phyloP scores from a whole-genome alignment of 2,888 invertebrate species.

The Ditula angustiorana region DNA sequence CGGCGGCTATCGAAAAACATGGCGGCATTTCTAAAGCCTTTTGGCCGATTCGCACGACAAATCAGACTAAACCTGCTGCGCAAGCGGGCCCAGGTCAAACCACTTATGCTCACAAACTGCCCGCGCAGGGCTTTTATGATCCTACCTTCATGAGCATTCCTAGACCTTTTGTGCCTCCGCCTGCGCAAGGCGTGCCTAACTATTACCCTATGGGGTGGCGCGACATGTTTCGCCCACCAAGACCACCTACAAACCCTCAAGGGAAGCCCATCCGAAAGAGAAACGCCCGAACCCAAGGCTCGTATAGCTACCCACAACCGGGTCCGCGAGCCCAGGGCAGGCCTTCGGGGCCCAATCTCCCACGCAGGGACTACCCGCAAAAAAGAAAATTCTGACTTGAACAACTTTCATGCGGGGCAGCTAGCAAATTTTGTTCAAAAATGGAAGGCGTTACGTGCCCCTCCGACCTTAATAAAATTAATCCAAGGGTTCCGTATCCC shows the following conservation, averaged over 20 bases:
- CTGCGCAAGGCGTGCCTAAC: constrained; percentile 10
- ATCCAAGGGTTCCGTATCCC: neutral
- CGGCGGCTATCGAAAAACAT: neutral
- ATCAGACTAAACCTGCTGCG: constrained; percentile 30
- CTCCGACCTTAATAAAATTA: neutral
- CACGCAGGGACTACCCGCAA: constrained; percentile 8
- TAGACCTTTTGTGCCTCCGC: too few relatives aligned
- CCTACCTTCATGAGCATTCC: neutral
- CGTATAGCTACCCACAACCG: neutral
- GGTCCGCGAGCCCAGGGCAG: neutral
- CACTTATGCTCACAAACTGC: neutral
- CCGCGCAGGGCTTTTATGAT: constrained; percentile 1
- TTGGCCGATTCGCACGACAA: constrained; percentile 23
- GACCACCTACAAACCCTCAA: neutral
- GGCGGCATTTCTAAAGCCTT: constrained; percentile 7
- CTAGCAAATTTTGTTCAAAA: neutral
- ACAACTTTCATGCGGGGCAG: neutral
- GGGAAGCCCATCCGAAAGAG: neutral
- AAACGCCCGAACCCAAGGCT: neutral
- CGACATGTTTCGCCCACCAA: neutral
- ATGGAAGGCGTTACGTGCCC: neutral
- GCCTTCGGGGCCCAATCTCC: neutral
- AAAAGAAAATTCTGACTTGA: constrained; percentile 27
- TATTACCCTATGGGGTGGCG: neutral
- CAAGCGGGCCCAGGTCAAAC: constrained; percentile 28